Evolutionary conservation across 2,888 invertebrate species (phyloP).

Genomic region (Hirtodrosophila cameraria): DNA sequence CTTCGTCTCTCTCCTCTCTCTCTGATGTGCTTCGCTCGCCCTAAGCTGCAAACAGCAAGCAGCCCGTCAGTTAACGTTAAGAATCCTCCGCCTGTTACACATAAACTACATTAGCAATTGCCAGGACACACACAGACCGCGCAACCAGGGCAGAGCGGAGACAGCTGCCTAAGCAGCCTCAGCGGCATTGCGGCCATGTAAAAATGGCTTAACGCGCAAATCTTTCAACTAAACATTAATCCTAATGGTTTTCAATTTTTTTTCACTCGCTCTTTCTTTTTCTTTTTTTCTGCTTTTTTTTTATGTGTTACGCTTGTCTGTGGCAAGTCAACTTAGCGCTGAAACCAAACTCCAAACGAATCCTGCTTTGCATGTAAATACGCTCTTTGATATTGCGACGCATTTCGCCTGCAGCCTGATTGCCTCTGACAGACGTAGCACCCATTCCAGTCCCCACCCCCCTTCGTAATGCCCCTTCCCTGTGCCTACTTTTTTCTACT

Average conservation of each 20-base stretch:
- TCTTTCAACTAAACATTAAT: constrained; percentile 81
- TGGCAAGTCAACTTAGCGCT: constrained; percentile 70
- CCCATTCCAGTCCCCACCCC: not conserved
- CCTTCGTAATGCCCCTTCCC: too few relatives aligned
- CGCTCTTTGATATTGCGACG: constrained; percentile 76
- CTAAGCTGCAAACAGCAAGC: constrained; percentile 65
- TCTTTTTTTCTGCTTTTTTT: constrained; percentile 14
- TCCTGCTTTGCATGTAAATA: constrained; percentile 78
- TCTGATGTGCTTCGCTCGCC: constrained; percentile 44
- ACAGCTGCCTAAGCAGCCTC: constrained; percentile 9
- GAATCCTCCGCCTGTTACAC: constrained; percentile 61
- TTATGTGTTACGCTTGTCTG: constrained; percentile 42
- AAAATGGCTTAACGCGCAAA: constrained; percentile 80
- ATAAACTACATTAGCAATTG: constrained; percentile 77
- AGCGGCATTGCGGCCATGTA: constrained; percentile 70
- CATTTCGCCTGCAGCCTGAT: constrained; percentile 74
- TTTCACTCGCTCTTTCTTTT: constrained; percentile 15
- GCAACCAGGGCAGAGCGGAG: not conserved
- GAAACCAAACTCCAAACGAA: constrained; percentile 19
- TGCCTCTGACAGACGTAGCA: constrained; percentile 64
- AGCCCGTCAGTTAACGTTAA: constrained; percentile 72
- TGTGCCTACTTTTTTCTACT: too few relatives aligned
- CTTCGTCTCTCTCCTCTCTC: constrained; percentile 11
- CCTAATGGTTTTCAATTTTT: constrained; percentile 80
- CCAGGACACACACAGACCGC: too few relatives aligned